Percentiles rank a stretch among this genome's conserved stretches.
These are phyloP conservation scores for Troglohyphantes excavatus DNA, from an alignment of 2,888 invertebrate species.

Conservation along the genomic window DNA sequence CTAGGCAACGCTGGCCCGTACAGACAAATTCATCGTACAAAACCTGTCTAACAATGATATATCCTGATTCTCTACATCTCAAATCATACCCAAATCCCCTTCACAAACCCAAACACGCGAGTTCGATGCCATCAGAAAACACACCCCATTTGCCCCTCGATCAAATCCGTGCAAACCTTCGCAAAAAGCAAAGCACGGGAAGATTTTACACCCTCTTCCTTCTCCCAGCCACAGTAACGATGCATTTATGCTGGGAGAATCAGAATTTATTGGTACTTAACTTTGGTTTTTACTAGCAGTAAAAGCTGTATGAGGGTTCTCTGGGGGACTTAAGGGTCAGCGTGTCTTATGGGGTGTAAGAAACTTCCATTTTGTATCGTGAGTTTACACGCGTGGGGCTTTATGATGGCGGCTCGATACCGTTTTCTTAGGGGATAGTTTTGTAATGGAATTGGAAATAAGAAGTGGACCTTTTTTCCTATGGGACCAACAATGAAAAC, in stretches of 20 bases:
- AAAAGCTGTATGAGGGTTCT: slow-evolving; percentile 39
- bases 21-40: no score
- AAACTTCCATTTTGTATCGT: slow-evolving; percentile 25
- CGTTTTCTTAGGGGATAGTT: no score
- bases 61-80: neutral
- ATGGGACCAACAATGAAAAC: no score
- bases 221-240: slow-evolving; percentile 31
- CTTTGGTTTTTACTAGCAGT: slow-evolving; percentile 64
- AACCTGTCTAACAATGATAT: no score
- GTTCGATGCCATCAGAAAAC: slow-evolving; percentile 2
- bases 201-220: slow-evolving; percentile 25
- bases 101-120: neutral
- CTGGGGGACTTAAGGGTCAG: neutral
- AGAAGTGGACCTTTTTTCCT: no score
- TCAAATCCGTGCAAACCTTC: slow-evolving; percentile 11
- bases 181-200: neutral
- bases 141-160: slow-evolving; percentile 2
- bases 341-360: slow-evolving; percentile 46
- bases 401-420: neutral
- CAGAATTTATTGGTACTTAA: slow-evolving; percentile 69
- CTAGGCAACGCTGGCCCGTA: no score
- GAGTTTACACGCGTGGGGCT: neutral
- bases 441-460: no score
- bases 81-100: neutral
- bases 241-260: slow-evolving; percentile 47